Evolutionary conservation across 2,797 vertebrate genomes (phyloP).

Genomic region (Onychomys leucogaster): DNA sequence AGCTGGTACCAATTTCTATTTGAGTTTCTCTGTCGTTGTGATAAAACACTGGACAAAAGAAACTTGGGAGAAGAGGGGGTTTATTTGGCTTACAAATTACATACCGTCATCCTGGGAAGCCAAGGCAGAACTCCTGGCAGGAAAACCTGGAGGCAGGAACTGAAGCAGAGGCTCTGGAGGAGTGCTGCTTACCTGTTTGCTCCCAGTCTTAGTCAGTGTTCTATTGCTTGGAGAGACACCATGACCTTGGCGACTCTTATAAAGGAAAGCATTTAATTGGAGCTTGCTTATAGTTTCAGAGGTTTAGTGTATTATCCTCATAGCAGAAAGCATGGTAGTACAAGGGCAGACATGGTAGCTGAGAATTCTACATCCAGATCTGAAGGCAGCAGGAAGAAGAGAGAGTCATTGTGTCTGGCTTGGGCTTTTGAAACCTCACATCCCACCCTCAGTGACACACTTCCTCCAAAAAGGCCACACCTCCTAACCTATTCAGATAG

Average conservation of each 20-base stretch:
- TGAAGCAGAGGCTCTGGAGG: neutral
- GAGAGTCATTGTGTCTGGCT: neutral
- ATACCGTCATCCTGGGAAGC: neutral
- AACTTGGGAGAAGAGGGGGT: neutral
- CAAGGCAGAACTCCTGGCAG: neutral
- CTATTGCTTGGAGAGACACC: neutral
- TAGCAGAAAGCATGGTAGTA: neutral
- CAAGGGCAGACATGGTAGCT: neutral
- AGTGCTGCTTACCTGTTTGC: neutral
- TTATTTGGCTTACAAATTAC: neutral
- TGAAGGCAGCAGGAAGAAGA: neutral
- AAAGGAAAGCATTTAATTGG: neutral
- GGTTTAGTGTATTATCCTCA: neutral
- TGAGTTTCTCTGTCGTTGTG: neutral
- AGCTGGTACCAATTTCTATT: no score
- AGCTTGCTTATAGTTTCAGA: neutral
- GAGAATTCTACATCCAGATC: neutral
- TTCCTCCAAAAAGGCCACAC: neutral
- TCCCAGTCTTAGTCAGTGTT: neutral
- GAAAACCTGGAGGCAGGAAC: neutral
- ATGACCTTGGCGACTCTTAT: neutral
- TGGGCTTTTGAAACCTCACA: neutral
- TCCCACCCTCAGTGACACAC: neutral
- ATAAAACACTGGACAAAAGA: neutral
- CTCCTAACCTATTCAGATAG: neutral